phyloP scores from a whole-genome alignment of 2,113 vertebrate species.

The Rhombomys opimus region DNA sequence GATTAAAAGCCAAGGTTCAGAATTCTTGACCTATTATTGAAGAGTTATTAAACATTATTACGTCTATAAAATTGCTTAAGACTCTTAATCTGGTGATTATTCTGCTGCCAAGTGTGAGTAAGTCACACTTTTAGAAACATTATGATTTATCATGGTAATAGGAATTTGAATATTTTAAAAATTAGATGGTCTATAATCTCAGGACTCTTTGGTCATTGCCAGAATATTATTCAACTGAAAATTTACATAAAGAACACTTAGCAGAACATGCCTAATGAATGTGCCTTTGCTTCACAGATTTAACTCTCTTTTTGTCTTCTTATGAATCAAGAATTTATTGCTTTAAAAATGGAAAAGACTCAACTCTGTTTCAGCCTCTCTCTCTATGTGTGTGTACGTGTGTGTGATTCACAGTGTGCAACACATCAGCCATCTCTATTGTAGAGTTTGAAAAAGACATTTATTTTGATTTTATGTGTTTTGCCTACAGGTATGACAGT shows the following conservation, averaged over 20 bases:
- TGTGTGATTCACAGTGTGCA: neutral
- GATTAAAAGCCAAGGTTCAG: constrained; percentile 54
- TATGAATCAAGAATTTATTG: constrained; percentile 21
- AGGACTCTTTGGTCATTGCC: neutral
- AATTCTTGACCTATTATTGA: constrained; percentile 66
- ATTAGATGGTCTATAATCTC: neutral
- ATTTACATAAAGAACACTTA: constrained; percentile 7
- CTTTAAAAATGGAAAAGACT: constrained; percentile 15
- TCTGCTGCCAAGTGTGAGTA: constrained; percentile 35
- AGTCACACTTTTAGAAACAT: constrained; percentile 33
- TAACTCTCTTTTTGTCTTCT: neutral
- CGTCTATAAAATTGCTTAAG: constrained; percentile 47
- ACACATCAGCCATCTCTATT: neutral
- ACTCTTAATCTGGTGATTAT: constrained; percentile 63
- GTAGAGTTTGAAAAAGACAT: neutral
- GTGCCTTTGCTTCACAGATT: neutral
- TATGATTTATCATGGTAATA: constrained; percentile 60
- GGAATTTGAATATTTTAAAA: constrained; percentile 67
- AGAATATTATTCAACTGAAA: constrained; percentile 7
- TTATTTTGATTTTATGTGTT: neutral
- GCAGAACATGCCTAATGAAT: neutral
- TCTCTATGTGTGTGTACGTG: neutral
- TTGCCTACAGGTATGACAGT: neutral
- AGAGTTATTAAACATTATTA: constrained; percentile 65
- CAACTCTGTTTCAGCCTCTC: neutral